A percentile compares a stretch with the other conserved stretches of the same genome.
Conservation (phyloP, 2,113 vertebrate genomes). For the Prunella fulvescens region DNA sequence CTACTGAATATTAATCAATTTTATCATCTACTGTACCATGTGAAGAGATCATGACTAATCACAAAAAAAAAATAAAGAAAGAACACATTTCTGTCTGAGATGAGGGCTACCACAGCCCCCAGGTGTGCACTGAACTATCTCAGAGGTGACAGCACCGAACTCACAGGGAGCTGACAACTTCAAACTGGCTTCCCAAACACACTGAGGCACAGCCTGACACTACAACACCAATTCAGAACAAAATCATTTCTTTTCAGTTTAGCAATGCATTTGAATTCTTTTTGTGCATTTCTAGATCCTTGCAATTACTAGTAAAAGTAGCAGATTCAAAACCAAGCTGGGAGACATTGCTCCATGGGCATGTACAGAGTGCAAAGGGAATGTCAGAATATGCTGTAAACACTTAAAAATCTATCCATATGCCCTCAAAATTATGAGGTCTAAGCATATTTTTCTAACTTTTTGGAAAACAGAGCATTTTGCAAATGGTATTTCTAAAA, state of each 20-base stretch:
- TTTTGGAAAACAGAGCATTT: background rate
- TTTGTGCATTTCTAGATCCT: background rate
- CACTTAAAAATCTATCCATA: background rate
- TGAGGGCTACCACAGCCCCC: rapidly evolving
- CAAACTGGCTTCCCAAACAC: background rate
- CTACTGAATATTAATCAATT: background rate
- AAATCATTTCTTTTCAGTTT: background rate
- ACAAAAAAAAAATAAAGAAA: background rate
- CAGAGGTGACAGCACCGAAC: rapidly evolving
- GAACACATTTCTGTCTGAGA: background rate
- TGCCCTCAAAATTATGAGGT: rapidly evolving
- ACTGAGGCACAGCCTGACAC: background rate
- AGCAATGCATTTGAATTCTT: background rate
- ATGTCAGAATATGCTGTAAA: background rate
- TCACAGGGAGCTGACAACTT: background rate
- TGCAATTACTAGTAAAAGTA: background rate
- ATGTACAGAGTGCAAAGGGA: rapidly evolving
- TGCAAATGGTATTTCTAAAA: background rate
- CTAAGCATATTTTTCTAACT: background rate
- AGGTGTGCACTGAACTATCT: background rate
- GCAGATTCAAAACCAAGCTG: background rate
- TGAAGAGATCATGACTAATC: background rate
- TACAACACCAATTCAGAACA: background rate
- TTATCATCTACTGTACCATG: background rate
- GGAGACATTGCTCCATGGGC: background rate